Percentiles rank a stretch among this genome's conserved stretches.
Evolutionary conservation across 2,113 vertebrate species (phyloP).

Genomic region (Atrichornis clamosus): DNA sequence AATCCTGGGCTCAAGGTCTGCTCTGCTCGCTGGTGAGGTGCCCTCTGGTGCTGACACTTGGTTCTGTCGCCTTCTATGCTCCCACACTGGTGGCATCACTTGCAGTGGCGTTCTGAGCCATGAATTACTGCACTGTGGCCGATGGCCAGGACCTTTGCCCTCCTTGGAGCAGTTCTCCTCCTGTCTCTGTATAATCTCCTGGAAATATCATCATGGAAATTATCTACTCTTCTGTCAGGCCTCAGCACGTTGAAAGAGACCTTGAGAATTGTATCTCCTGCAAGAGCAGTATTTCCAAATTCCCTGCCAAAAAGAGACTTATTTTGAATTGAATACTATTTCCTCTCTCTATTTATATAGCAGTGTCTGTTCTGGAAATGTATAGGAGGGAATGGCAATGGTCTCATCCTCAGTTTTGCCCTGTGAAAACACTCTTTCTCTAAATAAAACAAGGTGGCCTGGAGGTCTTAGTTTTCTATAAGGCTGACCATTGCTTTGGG

Average conservation of each 20-base stretch:
- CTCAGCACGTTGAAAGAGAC: not conserved
- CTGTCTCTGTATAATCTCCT: not conserved
- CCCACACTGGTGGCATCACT: not conserved
- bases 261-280: not conserved
- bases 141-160: not conserved
- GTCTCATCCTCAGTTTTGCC: not conserved
- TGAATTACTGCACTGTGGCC: not conserved
- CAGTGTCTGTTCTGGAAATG: not conserved
- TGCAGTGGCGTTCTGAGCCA: not conserved
- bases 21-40: not conserved
- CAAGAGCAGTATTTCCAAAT: not conserved
- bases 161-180: not conserved
- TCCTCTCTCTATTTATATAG: not conserved
- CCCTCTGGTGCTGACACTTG: not conserved
- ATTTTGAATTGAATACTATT: not conserved
- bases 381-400: not conserved
- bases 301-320: not conserved
- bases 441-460: not conserved
- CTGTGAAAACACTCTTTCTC: not conserved
- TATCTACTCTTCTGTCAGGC: not conserved
- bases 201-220: not conserved
- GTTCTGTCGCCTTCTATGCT: not conserved
- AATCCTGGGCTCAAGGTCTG: not conserved
- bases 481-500: not conserved
- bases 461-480: not conserved